Evolutionary conservation across 2,113 vertebrate species (phyloP), one percentile per base, ranked within the genome.

Genomic region (Labeo catla): DNA sequence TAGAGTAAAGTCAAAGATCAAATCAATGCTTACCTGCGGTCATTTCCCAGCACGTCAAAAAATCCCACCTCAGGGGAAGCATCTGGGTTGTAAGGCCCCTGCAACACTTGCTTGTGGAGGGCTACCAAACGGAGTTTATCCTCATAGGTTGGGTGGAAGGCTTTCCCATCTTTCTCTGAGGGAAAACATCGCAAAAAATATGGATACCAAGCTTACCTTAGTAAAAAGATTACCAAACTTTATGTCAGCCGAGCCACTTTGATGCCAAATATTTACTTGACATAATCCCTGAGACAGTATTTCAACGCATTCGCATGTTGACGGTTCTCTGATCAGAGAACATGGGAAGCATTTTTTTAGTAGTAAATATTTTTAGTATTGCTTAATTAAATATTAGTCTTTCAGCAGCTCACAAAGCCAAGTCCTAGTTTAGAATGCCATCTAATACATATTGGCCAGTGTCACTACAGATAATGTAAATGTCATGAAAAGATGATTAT

Each of bases 91-190:
- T 97, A 99, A 9, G 98, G 97, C 15, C 98, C 98, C 90, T 96
- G 90, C 4, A 97, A 94, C 90, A 98, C 96, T 91, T 97, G 98
- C 88, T 99, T 99, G 92, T 98, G 96, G 47, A 99, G 94, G 0
- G 98, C 98, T 87, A 99, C 98, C 66, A 99, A 95, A 79, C 96
- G 97, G 47, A 99, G 95, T 87, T 99, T 99, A 93, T 99, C 98
- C 94, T 99, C 98, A 0, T 99, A 99, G 0, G 97, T 99, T 10
- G 98, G 97, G 91, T 99, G 98, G 93, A 99, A 99, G 83, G 98
- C 98, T 94, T 99, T 99, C 13, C 98, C 98, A 92, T 99, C 98
- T 94, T 99, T 99, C 91, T 99, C 98, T 99, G 87, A 45, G 19
- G 5, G 28, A 87, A 70, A 84, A 2, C 59, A 28, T 5, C 47